phyloP scores from a whole-genome alignment of 1,140 invertebrate species.

The Thaumetopoea pityocampa region DNA sequence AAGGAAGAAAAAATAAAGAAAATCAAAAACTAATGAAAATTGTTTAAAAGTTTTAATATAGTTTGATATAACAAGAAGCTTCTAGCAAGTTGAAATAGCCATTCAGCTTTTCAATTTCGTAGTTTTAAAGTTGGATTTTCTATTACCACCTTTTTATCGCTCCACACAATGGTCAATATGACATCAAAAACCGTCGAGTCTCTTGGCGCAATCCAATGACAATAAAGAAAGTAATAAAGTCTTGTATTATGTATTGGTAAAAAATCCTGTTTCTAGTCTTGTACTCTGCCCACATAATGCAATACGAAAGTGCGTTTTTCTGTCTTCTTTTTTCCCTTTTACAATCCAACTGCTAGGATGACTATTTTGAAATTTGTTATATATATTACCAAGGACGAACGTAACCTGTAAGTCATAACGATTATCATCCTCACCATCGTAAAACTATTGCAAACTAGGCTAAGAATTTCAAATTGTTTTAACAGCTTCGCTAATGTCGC shows the following conservation, averaged over 20 bases:
- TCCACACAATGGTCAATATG: constrained; percentile 31
- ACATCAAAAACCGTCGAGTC: constrained; percentile 33
- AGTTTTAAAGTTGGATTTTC: constrained; percentile 19
- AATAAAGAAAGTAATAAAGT: constrained; percentile 48
- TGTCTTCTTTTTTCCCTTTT: no score
- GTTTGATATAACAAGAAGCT: no score
- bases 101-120: not conserved
- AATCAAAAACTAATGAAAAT: not conserved
- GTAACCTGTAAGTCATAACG: no score
- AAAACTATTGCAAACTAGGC: no score
- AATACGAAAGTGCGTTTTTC: constrained; percentile 1
- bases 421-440: no score
- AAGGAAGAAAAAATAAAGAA: no score
- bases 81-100: no score
- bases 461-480: no score
- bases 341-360: not conserved
- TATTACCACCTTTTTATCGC: constrained; percentile 40
- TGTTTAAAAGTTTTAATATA: no score
- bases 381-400: no score
- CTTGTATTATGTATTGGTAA: constrained; percentile 53
- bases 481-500: no score
- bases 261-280: constrained; percentile 36
- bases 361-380: no score
- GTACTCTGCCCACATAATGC: constrained; percentile 41
- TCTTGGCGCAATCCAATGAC: constrained; percentile 47